A percentile compares a stretch with the other conserved stretches of the same genome.
phyloP scores from a whole-genome alignment of 2,888 invertebrate genomes.

The Lepidochrysops patricia region DNA sequence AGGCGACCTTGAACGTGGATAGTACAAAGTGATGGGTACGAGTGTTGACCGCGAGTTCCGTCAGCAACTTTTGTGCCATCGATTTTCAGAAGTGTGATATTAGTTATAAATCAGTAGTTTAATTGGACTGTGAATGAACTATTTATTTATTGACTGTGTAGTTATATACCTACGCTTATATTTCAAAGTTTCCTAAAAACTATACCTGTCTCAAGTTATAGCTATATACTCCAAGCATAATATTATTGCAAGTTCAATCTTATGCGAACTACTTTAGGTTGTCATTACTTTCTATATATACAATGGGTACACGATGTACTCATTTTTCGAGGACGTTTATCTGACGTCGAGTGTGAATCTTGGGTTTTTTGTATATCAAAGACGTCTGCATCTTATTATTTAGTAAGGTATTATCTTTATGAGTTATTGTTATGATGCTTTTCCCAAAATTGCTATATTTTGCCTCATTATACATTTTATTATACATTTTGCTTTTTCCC shows the following conservation, averaged over 20 bases:
- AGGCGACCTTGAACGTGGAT: conserved; percentile 33
- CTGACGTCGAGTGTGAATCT: no score
- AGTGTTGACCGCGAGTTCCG: conserved; percentile 33
- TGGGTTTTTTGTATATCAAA: no score
- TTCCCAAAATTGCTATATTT: background rate
- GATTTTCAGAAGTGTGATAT: conserved; percentile 53
- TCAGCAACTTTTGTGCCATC: conserved; percentile 22
- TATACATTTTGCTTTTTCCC: no score
- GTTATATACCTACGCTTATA: conserved; percentile 27
- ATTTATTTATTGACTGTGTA: conserved; percentile 22
- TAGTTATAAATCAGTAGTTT: conserved; percentile 25
- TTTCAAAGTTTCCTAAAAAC: conserved; percentile 1
- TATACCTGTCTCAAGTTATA: no score
- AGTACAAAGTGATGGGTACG: conserved; percentile 28
- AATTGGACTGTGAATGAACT: conserved; percentile 2
- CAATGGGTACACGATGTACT: no score
- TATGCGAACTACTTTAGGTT: no score
- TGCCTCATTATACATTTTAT: no score
- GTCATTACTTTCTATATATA: no score
- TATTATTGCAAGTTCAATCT: no score
- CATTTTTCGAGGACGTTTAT: no score
- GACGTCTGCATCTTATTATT: background rate
- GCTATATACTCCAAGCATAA: no score
- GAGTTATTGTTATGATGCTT: background rate
- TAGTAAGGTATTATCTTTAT: background rate